Evolutionary conservation across 2,888 invertebrate genomes (phyloP).

Genomic region (Blastobasis lacticolella): DNA sequence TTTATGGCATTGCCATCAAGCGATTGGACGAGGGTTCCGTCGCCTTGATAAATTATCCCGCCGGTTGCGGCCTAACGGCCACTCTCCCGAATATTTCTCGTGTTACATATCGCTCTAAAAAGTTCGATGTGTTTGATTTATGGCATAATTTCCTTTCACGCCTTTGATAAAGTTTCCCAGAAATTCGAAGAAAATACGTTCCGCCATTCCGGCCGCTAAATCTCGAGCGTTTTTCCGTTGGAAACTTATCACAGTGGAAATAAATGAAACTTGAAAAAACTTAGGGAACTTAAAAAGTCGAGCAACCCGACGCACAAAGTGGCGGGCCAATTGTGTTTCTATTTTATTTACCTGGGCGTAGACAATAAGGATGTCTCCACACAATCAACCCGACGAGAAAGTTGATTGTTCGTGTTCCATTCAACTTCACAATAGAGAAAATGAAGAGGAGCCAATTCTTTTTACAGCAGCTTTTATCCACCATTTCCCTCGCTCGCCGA

Average conservation of each 20-base stretch:
- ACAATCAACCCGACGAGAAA: conserved; percentile 62
- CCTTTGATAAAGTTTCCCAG: conserved; percentile 41
- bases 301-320: conserved; percentile 55
- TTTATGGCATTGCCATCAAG: conserved; percentile 71
- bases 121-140: conserved; percentile 58
- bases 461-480: conserved; percentile 56
- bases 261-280: conserved; percentile 26
- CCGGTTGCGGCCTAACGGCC: conserved; percentile 55
- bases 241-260: conserved; percentile 18
- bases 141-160: conserved; percentile 54
- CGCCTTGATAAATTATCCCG: conserved; percentile 67
- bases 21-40: conserved; percentile 68
- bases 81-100: conserved; percentile 58
- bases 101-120: conserved; percentile 54
- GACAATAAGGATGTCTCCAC: conserved; percentile 66
- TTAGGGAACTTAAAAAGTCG: conserved; percentile 56
- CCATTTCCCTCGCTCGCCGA: conserved; percentile 56
- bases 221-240: conserved; percentile 10
- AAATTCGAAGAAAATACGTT: conserved; percentile 17
- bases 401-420: conserved; percentile 66
- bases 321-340: conserved; percentile 50
- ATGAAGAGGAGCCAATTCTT: conserved; percentile 68
- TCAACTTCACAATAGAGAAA: conserved; percentile 69
- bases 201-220: conserved; percentile 22
- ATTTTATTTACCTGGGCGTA: conserved; percentile 64